These are phyloP conservation scores for Dromius quadrimaculatus DNA, from an alignment of 2,888 invertebrate genomes.

Conservation along the genomic window DNA sequence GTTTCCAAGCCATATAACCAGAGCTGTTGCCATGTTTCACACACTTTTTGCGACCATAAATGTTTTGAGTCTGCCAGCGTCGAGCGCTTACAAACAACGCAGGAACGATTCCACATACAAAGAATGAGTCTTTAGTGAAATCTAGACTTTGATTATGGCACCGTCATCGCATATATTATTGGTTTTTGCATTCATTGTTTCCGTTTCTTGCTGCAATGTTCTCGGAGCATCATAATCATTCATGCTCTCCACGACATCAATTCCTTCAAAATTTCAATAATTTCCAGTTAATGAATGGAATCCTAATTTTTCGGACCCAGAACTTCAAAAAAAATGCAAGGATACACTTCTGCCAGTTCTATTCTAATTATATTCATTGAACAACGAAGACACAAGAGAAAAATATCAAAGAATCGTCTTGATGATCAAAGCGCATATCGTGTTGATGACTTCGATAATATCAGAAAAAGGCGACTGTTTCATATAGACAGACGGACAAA, in stretches of 20 bases:
- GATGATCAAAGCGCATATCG: too few species aligned
- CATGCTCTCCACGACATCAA: not conserved
- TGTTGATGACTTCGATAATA: too few species aligned
- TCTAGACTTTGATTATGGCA: slow-evolving; percentile 43
- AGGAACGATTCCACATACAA: slow-evolving; percentile 40
- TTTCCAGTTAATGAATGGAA: too few species aligned
- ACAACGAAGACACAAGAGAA: too few species aligned
- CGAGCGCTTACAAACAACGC: slow-evolving; percentile 31
- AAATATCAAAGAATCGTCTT: too few species aligned
- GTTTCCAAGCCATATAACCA: slow-evolving; percentile 58
- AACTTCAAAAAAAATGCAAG: too few species aligned
- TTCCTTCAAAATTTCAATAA: not conserved
- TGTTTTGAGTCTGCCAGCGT: slow-evolving; percentile 46
- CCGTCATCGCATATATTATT: slow-evolving; percentile 40
- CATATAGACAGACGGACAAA: too few species aligned
- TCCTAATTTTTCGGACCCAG: too few species aligned
- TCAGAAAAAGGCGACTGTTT: too few species aligned
- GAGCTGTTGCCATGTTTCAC: slow-evolving; percentile 57
- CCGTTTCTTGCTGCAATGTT: slow-evolving; percentile 9
- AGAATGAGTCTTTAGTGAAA: slow-evolving; percentile 46
- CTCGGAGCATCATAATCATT: not conserved
- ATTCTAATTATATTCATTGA: too few species aligned
- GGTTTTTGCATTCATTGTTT: slow-evolving; percentile 41
- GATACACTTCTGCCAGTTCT: too few species aligned
- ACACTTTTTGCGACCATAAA: slow-evolving; percentile 58